A percentile compares a stretch with the other conserved stretches of the same genome.
These are phyloP conservation scores for Marronus borbonicus DNA, from an alignment of 2,888 invertebrate genomes.

Conservation along the genomic window DNA sequence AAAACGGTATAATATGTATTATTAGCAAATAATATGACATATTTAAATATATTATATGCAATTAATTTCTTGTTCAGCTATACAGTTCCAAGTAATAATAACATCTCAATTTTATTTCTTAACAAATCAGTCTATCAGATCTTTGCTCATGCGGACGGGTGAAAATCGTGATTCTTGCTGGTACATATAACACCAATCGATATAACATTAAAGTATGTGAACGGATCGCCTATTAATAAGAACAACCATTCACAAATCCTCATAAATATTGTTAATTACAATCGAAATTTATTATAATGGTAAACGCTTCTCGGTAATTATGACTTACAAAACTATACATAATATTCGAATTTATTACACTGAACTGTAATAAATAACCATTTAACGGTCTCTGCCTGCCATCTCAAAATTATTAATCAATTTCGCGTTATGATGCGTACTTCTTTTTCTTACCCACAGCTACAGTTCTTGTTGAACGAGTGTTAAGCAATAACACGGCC, in stretches of 20 bases:
- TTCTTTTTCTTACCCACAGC: slow-evolving; percentile 23
- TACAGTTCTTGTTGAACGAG: neutral
- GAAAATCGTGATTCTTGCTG: slow-evolving; percentile 23
- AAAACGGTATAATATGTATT: no score
- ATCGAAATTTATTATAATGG: slow-evolving; percentile 44
- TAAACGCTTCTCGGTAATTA: slow-evolving; percentile 43
- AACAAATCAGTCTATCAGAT: neutral
- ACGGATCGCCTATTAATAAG: slow-evolving; percentile 36
- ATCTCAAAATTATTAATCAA: slow-evolving; percentile 43
- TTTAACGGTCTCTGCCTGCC: slow-evolving; percentile 34
- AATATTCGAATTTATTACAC: slow-evolving; percentile 39
- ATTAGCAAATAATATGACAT: neutral
- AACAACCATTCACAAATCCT: slow-evolving; percentile 36
- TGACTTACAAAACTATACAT: slow-evolving; percentile 40
- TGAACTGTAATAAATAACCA: slow-evolving; percentile 29
- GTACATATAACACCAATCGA: slow-evolving; percentile 9
- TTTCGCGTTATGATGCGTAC: slow-evolving; percentile 33
- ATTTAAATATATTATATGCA: no score
- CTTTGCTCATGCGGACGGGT: neutral
- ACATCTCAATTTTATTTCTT: neutral
- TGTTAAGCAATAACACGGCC: neutral
- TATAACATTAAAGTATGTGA: slow-evolving; percentile 22
- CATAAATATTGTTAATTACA: slow-evolving; percentile 44
- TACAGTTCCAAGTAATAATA: neutral
- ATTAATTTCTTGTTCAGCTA: neutral